Conservation (phyloP, 1,140 invertebrate species). For the Papilio glaucus region DNA sequence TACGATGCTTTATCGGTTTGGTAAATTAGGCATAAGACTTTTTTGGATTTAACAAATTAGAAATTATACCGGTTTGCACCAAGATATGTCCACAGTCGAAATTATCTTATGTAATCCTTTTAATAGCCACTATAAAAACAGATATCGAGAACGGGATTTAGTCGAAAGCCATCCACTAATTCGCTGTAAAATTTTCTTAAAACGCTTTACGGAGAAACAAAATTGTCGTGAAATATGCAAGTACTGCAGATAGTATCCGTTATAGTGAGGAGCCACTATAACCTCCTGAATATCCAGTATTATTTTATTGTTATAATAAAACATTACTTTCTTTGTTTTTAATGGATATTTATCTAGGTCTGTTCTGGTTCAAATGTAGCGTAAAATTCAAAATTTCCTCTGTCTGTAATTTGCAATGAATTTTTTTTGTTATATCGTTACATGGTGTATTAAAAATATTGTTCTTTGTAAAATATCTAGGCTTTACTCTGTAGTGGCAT, state of each 20-base stretch:
- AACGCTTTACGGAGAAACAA: neutral
- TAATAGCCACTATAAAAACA: slow-evolving; percentile 27
- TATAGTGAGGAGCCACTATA: neutral
- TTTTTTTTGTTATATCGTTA: no score
- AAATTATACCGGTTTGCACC: neutral
- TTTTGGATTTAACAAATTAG: neutral
- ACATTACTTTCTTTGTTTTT: no score
- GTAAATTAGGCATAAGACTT: neutral
- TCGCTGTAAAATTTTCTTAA: slow-evolving; percentile 9
- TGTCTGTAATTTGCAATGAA: no score
- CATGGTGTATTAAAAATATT: no score
- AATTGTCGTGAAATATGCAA: neutral
- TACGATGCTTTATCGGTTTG: neutral
- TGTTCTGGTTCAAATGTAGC: no score
- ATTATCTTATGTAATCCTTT: slow-evolving; percentile 25
- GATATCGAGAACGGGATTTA: slow-evolving; percentile 22
- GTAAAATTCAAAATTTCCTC: no score
- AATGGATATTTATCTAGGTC: no score
- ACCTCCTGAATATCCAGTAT: neutral
- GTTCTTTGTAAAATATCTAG: no score
- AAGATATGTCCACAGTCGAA: neutral
- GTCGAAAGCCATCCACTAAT: slow-evolving; percentile 12
- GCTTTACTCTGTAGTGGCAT: no score
- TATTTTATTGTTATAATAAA: no score
- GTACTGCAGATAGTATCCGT: neutral